Evolutionary conservation across 30 jellyfish, hydroid and myxozoan genomes (phyloP), one percentile per base, ranked within the genome.

Genomic region (Cassiopea andromeda): DNA sequence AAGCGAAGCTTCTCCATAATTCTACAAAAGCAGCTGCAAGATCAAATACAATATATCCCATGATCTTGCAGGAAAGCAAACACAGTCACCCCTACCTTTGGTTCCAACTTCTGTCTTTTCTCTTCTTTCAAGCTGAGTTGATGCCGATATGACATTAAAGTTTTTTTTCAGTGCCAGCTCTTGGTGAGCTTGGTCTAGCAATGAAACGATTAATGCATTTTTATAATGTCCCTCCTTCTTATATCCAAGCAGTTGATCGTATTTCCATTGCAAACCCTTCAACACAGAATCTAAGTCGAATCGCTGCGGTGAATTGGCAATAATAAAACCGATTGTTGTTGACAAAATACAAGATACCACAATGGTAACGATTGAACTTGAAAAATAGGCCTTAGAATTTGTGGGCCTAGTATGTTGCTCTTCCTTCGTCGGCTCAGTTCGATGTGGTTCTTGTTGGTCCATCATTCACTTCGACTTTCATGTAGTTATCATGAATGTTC

Each of bases 241-340:
- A 10, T 16, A 5, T 8, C 93, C 93, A 77, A 76, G 76, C 45
- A 86, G 43, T 16, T 85, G 83, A 38, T 58, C 76, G 54, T 86
- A 86, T 43, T 48, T 77, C 8, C 44, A 46, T 47, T 54, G 78
- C 44, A 75, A 47, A 19, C 60, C 80, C n/a, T 61, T 76, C 60
- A 86, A 57, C 1, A 86, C 1, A n/a, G 89, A 86, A 16, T 49
- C 18, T 15, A 80, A 71, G 60, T 64, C 89, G 68, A 88, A 14
- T 75, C 80, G 66, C 13, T 44, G 82, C 1, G 96, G 73, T 27
- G 91, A 18, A 71, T 68, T 89, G 6, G 96, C 96, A n/a, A 89
- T 83, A 66, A 89, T 47, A 19, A 86, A 73, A 15, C 89, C 93
- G 73, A 86, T 86, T 27, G 61, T 46, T 38, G 93, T 86, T 5